Evolutionary conservation across 53 echinoderm and acorn worm species (phyloP).

Genomic region (Holothuria scabra): DNA sequence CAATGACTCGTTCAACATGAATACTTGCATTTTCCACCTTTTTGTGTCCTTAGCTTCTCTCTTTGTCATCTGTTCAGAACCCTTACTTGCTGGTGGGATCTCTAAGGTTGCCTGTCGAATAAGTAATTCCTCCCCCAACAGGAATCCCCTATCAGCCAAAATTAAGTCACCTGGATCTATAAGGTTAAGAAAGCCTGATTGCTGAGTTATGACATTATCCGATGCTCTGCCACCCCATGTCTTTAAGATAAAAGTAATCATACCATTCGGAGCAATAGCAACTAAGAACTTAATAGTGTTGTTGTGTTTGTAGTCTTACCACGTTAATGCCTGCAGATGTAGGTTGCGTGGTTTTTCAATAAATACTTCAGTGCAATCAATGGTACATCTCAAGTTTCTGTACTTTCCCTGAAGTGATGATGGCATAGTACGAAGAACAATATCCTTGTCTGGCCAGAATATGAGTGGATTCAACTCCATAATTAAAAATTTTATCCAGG

Average conservation of each 20-base stretch:
- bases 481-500: constrained; percentile 65
- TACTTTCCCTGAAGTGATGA: constrained; percentile 21
- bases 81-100: constrained; percentile 64
- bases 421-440: constrained; percentile 29
- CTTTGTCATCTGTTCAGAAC: constrained; percentile 44
- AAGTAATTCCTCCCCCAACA: constrained; percentile 54
- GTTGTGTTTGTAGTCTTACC: constrained; percentile 78
- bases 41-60: constrained; percentile 44
- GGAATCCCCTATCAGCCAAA: constrained; percentile 1
- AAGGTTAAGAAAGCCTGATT: constrained; percentile 60
- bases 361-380: constrained; percentile 80
- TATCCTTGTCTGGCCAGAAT: constrained; percentile 55
- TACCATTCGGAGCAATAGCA: constrained; percentile 72
- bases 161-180: constrained; percentile 67
- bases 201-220: constrained; percentile 53
- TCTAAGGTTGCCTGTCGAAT: constrained; percentile 40
- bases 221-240: constrained; percentile 78
- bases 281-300: constrained; percentile 74
- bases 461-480: constrained; percentile 48
- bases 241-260: constrained; percentile 66
- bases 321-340: constrained; percentile 61
- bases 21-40: constrained; percentile 66
- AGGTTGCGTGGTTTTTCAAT: constrained; percentile 61
- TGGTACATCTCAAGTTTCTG: constrained; percentile 51
- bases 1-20: constrained; percentile 66